phyloP scores from a whole-genome alignment of 2,888 invertebrate genomes.

The Nymphalis c-album region DNA sequence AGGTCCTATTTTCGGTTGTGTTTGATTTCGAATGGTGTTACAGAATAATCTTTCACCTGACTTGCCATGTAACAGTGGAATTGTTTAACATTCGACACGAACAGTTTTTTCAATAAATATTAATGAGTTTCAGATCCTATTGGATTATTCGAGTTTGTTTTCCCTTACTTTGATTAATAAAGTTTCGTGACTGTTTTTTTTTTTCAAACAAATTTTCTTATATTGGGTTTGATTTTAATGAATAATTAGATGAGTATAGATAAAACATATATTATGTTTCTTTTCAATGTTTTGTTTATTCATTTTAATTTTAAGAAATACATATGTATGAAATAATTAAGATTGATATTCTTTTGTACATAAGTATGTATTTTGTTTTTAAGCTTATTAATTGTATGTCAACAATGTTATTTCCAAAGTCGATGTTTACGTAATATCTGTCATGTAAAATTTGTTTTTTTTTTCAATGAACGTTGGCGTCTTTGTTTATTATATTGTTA shows the following conservation, averaged over 20 bases:
- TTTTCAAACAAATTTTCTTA: slow-evolving; percentile 35
- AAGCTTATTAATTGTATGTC: no score
- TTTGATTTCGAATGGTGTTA: slow-evolving; percentile 26
- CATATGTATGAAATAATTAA: no score
- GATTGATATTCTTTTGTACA: no score
- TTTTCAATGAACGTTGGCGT: no score
- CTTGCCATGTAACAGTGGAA: slow-evolving; percentile 56
- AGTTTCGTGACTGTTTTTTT: slow-evolving; percentile 51
- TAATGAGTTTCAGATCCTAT: slow-evolving; percentile 54
- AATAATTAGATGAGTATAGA: neutral
- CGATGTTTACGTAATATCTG: no score
- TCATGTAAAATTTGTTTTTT: no score
- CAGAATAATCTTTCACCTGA: slow-evolving; percentile 48
- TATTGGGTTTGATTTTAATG: slow-evolving; percentile 7
- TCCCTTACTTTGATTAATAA: slow-evolving; percentile 67
- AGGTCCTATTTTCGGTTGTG: slow-evolving; percentile 36
- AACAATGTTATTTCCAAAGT: no score
- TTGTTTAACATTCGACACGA: slow-evolving; percentile 59
- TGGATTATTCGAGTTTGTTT: slow-evolving; percentile 47
- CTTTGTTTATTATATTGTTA: no score
- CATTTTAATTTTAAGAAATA: no score
- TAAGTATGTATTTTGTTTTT: no score
- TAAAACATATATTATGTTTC: no score
- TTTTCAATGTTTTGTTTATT: no score
- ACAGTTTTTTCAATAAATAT: slow-evolving; percentile 63